These are phyloP conservation scores for Prionace glauca DNA, from an alignment of 2,797 vertebrate genomes.

Conservation along the genomic window DNA sequence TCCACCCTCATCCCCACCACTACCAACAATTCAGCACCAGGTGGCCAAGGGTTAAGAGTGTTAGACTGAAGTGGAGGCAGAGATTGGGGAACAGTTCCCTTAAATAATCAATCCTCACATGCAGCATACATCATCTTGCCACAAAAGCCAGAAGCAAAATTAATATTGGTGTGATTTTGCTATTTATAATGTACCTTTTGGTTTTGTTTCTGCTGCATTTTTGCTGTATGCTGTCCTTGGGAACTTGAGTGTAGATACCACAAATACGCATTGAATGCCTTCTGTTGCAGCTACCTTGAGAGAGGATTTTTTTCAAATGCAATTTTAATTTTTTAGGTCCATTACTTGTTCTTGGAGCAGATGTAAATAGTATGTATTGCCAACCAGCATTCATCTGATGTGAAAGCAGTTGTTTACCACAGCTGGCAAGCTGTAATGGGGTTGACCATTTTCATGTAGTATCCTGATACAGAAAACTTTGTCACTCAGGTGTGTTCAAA, in stretches of 20 bases:
- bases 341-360: background rate
- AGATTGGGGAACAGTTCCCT: background rate
- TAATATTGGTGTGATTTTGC: background rate
- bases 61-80: background rate
- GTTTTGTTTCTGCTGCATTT: background rate
- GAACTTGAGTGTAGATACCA: background rate
- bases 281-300: background rate
- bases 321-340: background rate
- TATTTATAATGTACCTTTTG: background rate
- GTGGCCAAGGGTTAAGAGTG: background rate
- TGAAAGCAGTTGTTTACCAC: background rate
- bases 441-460: background rate
- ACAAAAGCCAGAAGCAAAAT: background rate
- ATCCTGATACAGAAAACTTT: background rate
- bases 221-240: background rate
- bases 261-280: no score
- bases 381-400: background rate
- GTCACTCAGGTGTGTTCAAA: background rate
- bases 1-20: no score
- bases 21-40: background rate
- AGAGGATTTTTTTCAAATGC: background rate
- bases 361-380: slow-evolving; percentile 10
- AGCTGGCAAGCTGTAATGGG: background rate
- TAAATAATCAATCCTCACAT: background rate
- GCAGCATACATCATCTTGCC: background rate